Base-by-base conservation (phyloP, 30 jellyfish, hydroid and myxozoan species). In the Rhopilema esculentum region DNA sequence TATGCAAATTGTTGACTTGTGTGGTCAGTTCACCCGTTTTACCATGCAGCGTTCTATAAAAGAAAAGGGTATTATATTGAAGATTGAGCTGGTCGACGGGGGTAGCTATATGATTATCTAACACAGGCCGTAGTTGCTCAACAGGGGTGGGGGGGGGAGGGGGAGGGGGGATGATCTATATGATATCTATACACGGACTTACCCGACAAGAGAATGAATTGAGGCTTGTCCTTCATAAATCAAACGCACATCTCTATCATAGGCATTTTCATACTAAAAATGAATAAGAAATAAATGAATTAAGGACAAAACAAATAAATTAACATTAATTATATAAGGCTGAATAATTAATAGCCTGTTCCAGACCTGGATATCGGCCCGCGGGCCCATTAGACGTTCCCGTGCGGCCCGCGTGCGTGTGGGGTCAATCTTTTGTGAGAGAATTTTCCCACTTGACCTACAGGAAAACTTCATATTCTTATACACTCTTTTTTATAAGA, bases 21-120 rank as follows among this genome's bases (percentile, higher is more conserved):
- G 95, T 83, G 1, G 98, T 94, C 64, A 94, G 79, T 49, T 94
- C 98, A 7, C 97, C 97, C 6, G 98, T 89, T 69, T 94, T 94
- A 28, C 91, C 89, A 80, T 94, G 98, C 19, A 94, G 91, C 19
- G 94, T 95, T 25, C 98, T 89, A 70, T 22, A 80, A 72, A 26
- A 72, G 25, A 20, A 86, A 8, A 86, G 30, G n/a, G 28, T 26
- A 69, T 2, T 40, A 12, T n/a, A n/a, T n/a, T n/a, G n/a, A n/a
- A n/a, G n/a, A n/a, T n/a, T n/a, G n/a, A n/a, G n/a, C n/a, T n/a
- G n/a, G n/a, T n/a, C n/a, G n/a, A n/a, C n/a, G n/a, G n/a, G n/a
- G n/a, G n/a, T n/a, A 40, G 57, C 57, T 12, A 40, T 40, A 12
- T 40, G 6, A 40, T 2, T 40, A 40, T 40, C 57, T 40, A 40